These are phyloP conservation scores for Erynnis tages DNA, from an alignment of 2,888 invertebrate species.

Conservation along the genomic window DNA sequence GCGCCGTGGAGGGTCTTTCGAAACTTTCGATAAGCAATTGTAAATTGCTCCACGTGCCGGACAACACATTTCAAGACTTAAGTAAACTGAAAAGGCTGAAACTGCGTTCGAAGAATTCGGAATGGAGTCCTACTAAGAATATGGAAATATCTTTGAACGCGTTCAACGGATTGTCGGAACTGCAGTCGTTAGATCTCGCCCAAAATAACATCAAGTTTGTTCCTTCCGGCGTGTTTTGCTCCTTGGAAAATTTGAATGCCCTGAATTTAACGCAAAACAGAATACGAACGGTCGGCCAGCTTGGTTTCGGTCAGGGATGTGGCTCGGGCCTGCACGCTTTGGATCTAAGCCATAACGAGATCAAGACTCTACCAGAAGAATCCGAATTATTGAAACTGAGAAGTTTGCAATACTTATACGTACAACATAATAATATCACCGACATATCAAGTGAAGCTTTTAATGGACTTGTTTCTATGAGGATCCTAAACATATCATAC, in stretches of 20 bases:
- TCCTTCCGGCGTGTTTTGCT: conserved; percentile 90
- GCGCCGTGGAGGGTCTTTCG: conserved; percentile 86
- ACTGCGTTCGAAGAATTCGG: conserved; percentile 89
- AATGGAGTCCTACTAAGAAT: conserved; percentile 88
- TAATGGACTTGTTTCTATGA: conserved; percentile 88
- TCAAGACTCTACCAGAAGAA: conserved; percentile 86
- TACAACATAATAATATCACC: conserved; percentile 92
- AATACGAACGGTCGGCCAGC: conserved; percentile 87
- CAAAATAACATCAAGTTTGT: conserved; percentile 91
- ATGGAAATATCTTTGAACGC: conserved; percentile 87
- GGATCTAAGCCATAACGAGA: conserved; percentile 91
- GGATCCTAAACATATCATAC: conserved; percentile 92
- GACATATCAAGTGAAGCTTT: conserved; percentile 90
- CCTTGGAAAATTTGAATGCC: conserved; percentile 88
- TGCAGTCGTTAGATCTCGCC: conserved; percentile 89
- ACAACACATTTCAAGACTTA: conserved; percentile 90
- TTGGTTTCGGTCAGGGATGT: conserved; percentile 86
- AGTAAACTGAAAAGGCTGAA: conserved; percentile 89
- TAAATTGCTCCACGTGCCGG: conserved; percentile 88
- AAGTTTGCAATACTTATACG: conserved; percentile 88
- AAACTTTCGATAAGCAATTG: conserved; percentile 89
- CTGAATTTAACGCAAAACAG: conserved; percentile 93
- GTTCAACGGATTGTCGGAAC: conserved; percentile 89
- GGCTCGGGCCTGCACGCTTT: conserved; percentile 87
- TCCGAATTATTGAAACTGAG: conserved; percentile 88